Evolutionary conservation across 2,888 invertebrate species (phyloP).

Genomic region (Caenorhabditis sp.): DNA sequence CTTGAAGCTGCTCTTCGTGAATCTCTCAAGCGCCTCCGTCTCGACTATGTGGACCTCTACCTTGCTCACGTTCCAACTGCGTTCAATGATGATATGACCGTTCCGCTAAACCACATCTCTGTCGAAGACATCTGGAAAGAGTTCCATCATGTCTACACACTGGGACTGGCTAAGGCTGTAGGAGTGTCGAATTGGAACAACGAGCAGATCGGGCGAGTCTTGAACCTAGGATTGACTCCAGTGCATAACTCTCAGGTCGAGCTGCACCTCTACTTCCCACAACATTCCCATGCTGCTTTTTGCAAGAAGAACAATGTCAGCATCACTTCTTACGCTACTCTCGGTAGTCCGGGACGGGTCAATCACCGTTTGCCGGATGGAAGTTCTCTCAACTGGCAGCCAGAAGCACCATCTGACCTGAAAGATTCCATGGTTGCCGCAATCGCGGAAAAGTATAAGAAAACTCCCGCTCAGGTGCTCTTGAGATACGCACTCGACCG

Average conservation of each 20-base stretch:
- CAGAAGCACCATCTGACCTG: slow-evolving; percentile 52
- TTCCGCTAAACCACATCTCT: slow-evolving; percentile 55
- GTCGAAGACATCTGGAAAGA: slow-evolving; percentile 77
- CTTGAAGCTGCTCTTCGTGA: slow-evolving; percentile 45
- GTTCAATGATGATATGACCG: slow-evolving; percentile 52
- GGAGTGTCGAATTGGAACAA: slow-evolving; percentile 92
- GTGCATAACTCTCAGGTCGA: slow-evolving; percentile 87
- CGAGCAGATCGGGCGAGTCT: slow-evolving; percentile 88
- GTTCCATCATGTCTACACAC: slow-evolving; percentile 85
- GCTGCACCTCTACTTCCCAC: slow-evolving; percentile 90
- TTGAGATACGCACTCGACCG: slow-evolving; percentile 47
- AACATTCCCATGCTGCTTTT: slow-evolving; percentile 86
- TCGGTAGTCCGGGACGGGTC: slow-evolving; percentile 83
- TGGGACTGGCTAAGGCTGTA: slow-evolving; percentile 89
- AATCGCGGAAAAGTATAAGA: slow-evolving; percentile 68
- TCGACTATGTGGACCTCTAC: slow-evolving; percentile 91
- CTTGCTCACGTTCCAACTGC: slow-evolving; percentile 90
- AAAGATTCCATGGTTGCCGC: slow-evolving; percentile 84
- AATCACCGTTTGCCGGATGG: slow-evolving; percentile 69
- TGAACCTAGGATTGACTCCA: slow-evolving; percentile 68
- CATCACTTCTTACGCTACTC: slow-evolving; percentile 83
- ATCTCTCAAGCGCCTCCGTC: slow-evolving; percentile 87
- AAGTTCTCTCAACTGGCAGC: slow-evolving; percentile 48
- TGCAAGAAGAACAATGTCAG: slow-evolving; percentile 87
- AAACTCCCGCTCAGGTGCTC: slow-evolving; percentile 68